A percentile compares a stretch with the other conserved stretches of the same genome.
Evolutionary conservation across 2,113 vertebrate genomes (phyloP).

Genomic region (Anseranas semipalmata): DNA sequence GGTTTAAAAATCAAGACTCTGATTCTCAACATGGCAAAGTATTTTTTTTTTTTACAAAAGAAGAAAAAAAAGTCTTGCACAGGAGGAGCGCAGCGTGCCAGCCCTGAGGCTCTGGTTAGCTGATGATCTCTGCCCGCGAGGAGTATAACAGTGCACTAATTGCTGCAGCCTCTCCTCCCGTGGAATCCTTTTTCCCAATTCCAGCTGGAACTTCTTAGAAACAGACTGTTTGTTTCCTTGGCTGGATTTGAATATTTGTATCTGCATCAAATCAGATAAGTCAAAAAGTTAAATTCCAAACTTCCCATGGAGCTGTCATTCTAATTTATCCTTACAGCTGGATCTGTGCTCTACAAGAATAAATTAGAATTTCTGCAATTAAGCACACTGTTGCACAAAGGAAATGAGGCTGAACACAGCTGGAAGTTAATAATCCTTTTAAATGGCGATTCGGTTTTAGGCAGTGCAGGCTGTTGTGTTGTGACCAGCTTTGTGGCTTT

Average conservation of each 20-base stretch:
- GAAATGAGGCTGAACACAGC: slow-evolving; percentile 44
- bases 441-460: not conserved
- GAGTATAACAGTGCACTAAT: not conserved
- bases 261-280: slow-evolving; percentile 62
- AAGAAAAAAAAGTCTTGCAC: not conserved
- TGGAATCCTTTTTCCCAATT: not conserved
- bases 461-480: not conserved
- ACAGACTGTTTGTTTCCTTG: slow-evolving; percentile 34
- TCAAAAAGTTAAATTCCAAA: slow-evolving; percentile 18
- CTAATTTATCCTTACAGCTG: slow-evolving; percentile 36
- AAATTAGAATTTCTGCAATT: slow-evolving; percentile 46
- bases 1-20: not conserved
- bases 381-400: slow-evolving; percentile 41
- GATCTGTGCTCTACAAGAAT: not conserved
- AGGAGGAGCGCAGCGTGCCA: rapidly evolving
- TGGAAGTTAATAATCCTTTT: slow-evolving; percentile 48
- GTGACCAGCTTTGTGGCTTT: not conserved
- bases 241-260: slow-evolving; percentile 38
- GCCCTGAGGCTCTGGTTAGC: not conserved
- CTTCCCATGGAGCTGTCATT: slow-evolving; percentile 15
- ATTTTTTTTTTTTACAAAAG: not conserved
- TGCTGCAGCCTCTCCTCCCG: not conserved
- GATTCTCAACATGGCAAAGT: not conserved
- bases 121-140: not conserved
- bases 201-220: slow-evolving; percentile 39